Percentiles rank a stretch among this genome's conserved stretches.
Conservation (phyloP, 2,797 vertebrate genomes). For the Sylvilagus floridanus region DNA sequence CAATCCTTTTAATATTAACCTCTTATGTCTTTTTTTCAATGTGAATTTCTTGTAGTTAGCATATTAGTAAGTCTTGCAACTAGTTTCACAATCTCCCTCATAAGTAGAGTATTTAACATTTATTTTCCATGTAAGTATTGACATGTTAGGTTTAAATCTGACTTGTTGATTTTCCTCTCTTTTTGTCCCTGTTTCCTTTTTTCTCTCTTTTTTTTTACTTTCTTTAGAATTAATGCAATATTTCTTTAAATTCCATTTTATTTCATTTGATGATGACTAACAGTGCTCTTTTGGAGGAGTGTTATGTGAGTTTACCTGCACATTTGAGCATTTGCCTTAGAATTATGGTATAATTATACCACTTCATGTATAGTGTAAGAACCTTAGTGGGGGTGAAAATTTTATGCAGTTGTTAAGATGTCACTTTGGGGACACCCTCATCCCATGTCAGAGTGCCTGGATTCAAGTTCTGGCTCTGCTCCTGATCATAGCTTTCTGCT, state of each 20-base stretch:
- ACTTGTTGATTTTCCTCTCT: neutral
- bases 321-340: neutral
- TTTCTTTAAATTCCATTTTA: neutral
- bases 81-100: neutral
- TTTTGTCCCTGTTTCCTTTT: neutral
- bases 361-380: neutral
- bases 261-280: neutral
- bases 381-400: neutral
- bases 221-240: neutral
- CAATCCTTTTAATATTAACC: neutral
- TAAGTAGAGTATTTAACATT: conserved; percentile 32
- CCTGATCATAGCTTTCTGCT: too few species aligned
- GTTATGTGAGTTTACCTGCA: too few species aligned
- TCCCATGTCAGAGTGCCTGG: too few species aligned
- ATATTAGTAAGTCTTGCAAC: neutral
- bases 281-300: neutral
- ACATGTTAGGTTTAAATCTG: conserved; percentile 28
- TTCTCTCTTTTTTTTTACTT: neutral
- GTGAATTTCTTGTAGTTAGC: conserved; percentile 6
- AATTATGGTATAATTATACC: neutral
- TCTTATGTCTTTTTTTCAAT: conserved; percentile 23
- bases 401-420: too few species aligned
- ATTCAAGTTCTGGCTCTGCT: too few species aligned
- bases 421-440: too few species aligned
- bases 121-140: conserved; percentile 23